These are phyloP conservation scores for Cynopterus sphinx DNA, from an alignment of 2,797 vertebrate genomes.

Conservation along the genomic window DNA sequence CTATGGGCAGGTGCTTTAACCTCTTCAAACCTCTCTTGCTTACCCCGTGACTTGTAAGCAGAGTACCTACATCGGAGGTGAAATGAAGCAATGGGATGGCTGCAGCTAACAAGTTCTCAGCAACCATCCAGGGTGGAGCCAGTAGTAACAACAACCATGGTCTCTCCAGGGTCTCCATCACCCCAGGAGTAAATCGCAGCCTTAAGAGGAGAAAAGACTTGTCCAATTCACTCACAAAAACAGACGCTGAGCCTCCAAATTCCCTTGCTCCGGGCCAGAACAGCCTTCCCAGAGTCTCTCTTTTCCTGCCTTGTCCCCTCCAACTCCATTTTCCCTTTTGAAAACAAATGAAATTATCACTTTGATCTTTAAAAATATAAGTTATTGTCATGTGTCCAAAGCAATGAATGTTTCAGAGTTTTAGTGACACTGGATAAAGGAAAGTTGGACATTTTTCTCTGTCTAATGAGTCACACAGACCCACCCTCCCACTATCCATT, in stretches of 20 bases:
- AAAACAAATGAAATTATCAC: conserved; percentile 82
- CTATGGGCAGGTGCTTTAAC: neutral
- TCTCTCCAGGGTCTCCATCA: neutral
- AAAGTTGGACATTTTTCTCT: conserved; percentile 77
- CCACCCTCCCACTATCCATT: conserved; percentile 82
- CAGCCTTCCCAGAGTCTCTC: neutral
- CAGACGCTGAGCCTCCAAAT: neutral
- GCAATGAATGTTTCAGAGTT: conserved; percentile 86
- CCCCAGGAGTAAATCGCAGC: neutral
- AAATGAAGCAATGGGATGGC: neutral
- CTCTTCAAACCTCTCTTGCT: neutral
- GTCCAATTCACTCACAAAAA: neutral
- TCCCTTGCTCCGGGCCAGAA: neutral
- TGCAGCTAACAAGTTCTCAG: neutral
- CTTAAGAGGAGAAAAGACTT: neutral
- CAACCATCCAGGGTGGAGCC: accelerated
- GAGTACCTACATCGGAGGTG: accelerated
- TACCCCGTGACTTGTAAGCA: neutral
- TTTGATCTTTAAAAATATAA: conserved; percentile 82
- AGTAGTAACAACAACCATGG: no score
- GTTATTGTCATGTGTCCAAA: conserved; percentile 81
- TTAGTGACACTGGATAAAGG: conserved; percentile 85
- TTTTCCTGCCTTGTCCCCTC: conserved; percentile 30
- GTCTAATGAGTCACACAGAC: conserved; percentile 82
- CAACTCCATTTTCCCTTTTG: conserved; percentile 74